A percentile compares a stretch with the other conserved stretches of the same genome.
phyloP scores from a whole-genome alignment of 2,888 invertebrate species.

The Muschampia plurimacula region DNA sequence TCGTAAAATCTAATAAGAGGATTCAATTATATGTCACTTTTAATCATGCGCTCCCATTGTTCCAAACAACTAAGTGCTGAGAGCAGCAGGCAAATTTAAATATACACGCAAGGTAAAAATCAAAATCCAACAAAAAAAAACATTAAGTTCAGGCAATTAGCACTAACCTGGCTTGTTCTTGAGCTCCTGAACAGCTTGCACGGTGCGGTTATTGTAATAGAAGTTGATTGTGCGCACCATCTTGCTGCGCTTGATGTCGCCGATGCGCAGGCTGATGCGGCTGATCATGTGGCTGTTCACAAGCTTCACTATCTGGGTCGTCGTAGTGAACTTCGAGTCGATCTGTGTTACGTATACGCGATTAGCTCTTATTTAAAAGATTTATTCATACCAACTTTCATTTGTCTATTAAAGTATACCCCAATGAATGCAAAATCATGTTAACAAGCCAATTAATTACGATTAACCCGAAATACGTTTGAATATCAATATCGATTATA shows the following conservation, averaged over 20 bases:
- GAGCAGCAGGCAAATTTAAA: too few species aligned
- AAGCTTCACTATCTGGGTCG: constrained; percentile 98
- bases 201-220: constrained; percentile 98
- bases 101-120: neutral
- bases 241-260: constrained; percentile 97
- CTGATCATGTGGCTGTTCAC: constrained; percentile 98
- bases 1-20: too few species aligned
- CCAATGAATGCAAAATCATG: too few species aligned
- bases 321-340: constrained; percentile 99
- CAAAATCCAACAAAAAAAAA: neutral
- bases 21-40: too few species aligned
- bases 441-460: too few species aligned
- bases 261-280: constrained; percentile 96
- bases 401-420: too few species aligned
- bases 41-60: too few species aligned
- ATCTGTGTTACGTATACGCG: constrained; percentile 79
- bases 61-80: too few species aligned
- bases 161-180: constrained; percentile 93
- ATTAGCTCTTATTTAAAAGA: constrained; percentile 56
- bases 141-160: neutral
- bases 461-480: too few species aligned
- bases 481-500: too few species aligned
- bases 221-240: constrained; percentile 98
- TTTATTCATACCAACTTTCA: neutral
- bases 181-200: constrained; percentile 98